Percentiles rank a stretch among this genome's conserved stretches.
Evolutionary conservation across 2,797 vertebrate species (phyloP).

Genomic region (Gobio occitaniae): DNA sequence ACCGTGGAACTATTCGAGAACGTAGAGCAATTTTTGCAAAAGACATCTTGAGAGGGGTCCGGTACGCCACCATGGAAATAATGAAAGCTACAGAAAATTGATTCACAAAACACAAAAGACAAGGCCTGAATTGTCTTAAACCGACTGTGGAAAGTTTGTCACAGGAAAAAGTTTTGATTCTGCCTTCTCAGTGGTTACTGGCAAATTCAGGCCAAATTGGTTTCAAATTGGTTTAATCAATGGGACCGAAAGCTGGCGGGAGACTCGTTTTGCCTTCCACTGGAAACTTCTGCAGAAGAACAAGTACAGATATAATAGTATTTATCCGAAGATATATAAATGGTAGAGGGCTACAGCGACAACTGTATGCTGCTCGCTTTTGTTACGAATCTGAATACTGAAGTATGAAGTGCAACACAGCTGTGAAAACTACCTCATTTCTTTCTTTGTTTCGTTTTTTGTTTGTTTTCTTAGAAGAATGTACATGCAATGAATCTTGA

Average conservation of each 20-base stretch:
- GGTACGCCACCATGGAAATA: constrained; percentile 23
- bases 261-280: constrained; percentile 35
- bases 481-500: constrained; percentile 46
- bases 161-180: background rate
- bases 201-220: background rate
- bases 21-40: constrained; percentile 24
- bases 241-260: constrained; percentile 16
- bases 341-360: constrained; percentile 13
- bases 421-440: constrained; percentile 66
- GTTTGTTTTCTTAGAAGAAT: constrained; percentile 45
- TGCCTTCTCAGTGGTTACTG: constrained; percentile 21
- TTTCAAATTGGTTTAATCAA: constrained; percentile 1
- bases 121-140: constrained; percentile 16
- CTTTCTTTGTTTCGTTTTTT: constrained; percentile 38
- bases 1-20: background rate
- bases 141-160: constrained; percentile 5
- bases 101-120: constrained; percentile 1
- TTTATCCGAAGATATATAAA: constrained; percentile 22
- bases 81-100: constrained; percentile 10
- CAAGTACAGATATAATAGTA: constrained; percentile 22
- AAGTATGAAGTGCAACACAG: constrained; percentile 63
- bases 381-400: constrained; percentile 61
- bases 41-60: background rate
- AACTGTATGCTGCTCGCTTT: constrained; percentile 28
- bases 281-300: constrained; percentile 41